Percentiles rank a stretch among this genome's conserved stretches.
phyloP scores from a whole-genome alignment of 1,140 invertebrate genomes.

The Brachionus asplanchnoidis region DNA sequence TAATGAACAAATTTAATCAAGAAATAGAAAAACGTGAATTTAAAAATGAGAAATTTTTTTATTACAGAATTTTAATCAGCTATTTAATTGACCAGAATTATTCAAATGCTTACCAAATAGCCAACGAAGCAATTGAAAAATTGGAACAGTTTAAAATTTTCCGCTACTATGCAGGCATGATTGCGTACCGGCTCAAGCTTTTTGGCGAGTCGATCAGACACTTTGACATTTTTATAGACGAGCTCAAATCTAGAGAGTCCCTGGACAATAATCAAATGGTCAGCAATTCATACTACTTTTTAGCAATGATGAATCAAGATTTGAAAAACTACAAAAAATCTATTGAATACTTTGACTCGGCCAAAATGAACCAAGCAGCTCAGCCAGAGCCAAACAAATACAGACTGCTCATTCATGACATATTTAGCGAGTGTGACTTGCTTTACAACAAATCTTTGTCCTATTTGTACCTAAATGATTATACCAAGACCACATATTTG shows the following conservation, averaged over 20 bases:
- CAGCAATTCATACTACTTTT: neutral
- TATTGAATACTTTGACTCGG: conserved; percentile 21
- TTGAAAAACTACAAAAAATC: conserved; percentile 20
- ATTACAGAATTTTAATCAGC: neutral
- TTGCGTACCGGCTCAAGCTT: neutral
- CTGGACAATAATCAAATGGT: conserved; percentile 13
- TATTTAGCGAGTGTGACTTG: neutral
- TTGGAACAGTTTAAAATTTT: neutral
- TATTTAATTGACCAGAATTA: neutral
- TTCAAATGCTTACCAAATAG: neutral
- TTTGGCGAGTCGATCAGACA: neutral
- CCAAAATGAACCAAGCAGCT: neutral
- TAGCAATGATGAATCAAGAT: neutral
- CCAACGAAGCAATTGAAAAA: neutral
- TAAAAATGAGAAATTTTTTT: neutral
- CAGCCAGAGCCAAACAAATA: neutral
- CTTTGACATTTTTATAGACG: conserved; percentile 1
- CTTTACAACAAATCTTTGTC: conserved; percentile 7
- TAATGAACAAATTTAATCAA: neutral
- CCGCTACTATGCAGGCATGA: neutral
- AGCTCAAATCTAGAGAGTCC: neutral
- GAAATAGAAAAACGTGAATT: neutral
- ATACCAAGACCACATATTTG: neutral
- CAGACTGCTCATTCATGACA: neutral
- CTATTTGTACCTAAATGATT: neutral